phyloP scores from a whole-genome alignment of 2,888 invertebrate genomes.

The Neoscelio sp. region DNA sequence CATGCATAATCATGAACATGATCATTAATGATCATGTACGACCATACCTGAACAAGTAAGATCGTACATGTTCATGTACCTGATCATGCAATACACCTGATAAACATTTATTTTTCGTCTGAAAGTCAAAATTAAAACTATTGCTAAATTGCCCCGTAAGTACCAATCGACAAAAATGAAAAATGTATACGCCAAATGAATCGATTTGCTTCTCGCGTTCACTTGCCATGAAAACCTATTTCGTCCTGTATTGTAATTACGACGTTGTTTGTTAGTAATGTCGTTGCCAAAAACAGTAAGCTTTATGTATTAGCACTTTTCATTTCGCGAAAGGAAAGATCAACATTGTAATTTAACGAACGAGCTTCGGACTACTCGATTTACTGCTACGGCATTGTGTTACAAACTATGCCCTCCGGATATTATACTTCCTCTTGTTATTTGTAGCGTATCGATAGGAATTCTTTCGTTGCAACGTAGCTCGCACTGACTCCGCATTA shows the following conservation, averaged over 20 bases:
- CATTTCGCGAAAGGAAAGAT: slow-evolving; percentile 60
- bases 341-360: slow-evolving; percentile 66
- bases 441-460: slow-evolving; percentile 60
- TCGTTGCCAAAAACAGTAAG: slow-evolving; percentile 53
- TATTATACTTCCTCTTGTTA: slow-evolving; percentile 65
- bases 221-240: slow-evolving; percentile 21
- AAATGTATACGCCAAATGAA: slow-evolving; percentile 5
- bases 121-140: no score
- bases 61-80: no score
- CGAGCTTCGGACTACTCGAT: slow-evolving; percentile 51
- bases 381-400: slow-evolving; percentile 51
- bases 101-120: no score
- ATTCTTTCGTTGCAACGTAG: slow-evolving; percentile 35
- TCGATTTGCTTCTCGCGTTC: not conserved
- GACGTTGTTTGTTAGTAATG: slow-evolving; percentile 28
- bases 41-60: no score
- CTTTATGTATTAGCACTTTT: slow-evolving; percentile 61
- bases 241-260: slow-evolving; percentile 48
- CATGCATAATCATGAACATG: no score
- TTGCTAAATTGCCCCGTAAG: no score
- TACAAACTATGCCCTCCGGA: slow-evolving; percentile 62
- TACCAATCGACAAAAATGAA: not conserved
- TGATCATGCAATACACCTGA: no score
- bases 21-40: no score
- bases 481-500: slow-evolving; percentile 18